These are phyloP conservation scores for Aphelenchoides besseyi DNA, from an alignment of 1,140 invertebrate genomes.

Conservation along the genomic window DNA sequence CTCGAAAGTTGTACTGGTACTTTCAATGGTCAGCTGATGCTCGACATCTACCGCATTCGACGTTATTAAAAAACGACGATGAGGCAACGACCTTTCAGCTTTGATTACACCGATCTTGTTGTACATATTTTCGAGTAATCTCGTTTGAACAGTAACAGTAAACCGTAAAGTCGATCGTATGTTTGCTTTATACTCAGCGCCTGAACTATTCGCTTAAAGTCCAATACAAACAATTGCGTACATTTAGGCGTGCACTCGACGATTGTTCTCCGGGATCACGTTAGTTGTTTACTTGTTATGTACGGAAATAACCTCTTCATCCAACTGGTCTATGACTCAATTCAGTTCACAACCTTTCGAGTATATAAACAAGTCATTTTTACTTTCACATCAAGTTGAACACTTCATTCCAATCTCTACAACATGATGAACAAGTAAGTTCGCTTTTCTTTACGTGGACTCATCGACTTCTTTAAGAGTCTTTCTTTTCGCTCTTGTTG, in stretches of 20 bases:
- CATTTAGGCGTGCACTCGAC: no score
- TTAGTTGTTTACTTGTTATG: not conserved
- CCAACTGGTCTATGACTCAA: not conserved
- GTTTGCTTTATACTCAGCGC: no score
- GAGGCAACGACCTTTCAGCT: slow-evolving; percentile 9
- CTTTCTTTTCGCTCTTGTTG: slow-evolving; percentile 9
- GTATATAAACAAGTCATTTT: no score
- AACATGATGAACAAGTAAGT: slow-evolving; percentile 7
- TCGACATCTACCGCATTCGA: not conserved
- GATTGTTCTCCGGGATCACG: not conserved
- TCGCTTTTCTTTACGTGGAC: not conserved
- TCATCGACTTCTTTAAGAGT: not conserved
- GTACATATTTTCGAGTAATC: no score
- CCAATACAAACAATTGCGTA: no score
- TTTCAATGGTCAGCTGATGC: slow-evolving; percentile 6
- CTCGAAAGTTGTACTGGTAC: slow-evolving; percentile 16
- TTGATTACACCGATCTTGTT: not conserved
- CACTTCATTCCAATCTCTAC: not conserved
- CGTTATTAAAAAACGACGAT: slow-evolving; percentile 10
- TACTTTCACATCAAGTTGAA: no score
- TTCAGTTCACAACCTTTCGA: not conserved
- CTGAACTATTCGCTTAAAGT: no score
- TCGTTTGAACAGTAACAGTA: no score
- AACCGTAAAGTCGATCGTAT: no score
- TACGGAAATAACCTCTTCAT: not conserved